These are phyloP conservation scores for Protobothrops mucrosquamatus DNA, from an alignment of 2,113 vertebrate genomes.

Conservation along the genomic window DNA sequence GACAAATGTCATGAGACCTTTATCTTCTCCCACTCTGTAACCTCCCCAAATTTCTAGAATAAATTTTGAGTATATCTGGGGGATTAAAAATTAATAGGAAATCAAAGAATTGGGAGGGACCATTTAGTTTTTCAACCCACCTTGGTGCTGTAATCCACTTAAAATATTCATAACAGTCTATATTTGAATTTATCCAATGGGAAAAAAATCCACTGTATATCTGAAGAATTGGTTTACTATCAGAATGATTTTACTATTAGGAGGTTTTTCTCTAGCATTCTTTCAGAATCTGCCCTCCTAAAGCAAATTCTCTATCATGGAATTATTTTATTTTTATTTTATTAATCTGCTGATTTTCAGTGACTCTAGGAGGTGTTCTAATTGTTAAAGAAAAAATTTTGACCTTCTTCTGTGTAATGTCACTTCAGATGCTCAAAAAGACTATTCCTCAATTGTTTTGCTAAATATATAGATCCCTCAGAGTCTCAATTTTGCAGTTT, in stretches of 20 bases:
- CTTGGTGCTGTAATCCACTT: not conserved
- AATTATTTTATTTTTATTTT: not conserved
- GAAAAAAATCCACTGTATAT: not conserved
- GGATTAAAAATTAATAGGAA: not conserved
- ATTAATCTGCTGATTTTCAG: not conserved
- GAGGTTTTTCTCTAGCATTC: not conserved
- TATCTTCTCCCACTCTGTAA: not conserved
- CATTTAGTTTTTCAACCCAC: not conserved
- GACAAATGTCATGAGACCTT: not conserved
- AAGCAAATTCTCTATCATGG: not conserved
- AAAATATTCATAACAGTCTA: not conserved
- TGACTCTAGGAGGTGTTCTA: not conserved
- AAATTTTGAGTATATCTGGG: not conserved
- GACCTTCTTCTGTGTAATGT: too few relatives aligned
- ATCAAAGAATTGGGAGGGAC: not conserved
- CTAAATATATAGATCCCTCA: too few relatives aligned
- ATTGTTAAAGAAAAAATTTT: not conserved
- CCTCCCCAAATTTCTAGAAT: not conserved
- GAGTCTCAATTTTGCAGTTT: too few relatives aligned
- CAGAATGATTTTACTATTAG: not conserved
- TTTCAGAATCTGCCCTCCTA: not conserved
- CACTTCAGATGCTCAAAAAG: too few relatives aligned
- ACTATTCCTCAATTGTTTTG: too few relatives aligned
- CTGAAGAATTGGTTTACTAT: not conserved
- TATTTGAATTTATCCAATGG: not conserved